Evolutionary conservation across 1,140 invertebrate genomes (phyloP).

Genomic region (Centruroides vittatus): DNA sequence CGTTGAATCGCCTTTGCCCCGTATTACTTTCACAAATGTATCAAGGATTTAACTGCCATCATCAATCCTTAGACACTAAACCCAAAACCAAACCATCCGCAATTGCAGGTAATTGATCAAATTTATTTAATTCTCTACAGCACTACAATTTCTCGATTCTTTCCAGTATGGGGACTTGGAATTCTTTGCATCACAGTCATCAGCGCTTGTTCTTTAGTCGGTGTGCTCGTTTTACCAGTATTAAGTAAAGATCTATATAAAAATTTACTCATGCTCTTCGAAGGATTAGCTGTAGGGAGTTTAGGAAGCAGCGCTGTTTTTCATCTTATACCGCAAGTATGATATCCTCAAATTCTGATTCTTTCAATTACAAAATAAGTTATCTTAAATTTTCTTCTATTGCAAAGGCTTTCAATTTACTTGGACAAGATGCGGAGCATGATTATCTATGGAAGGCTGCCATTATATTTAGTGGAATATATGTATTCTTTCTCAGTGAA

Average conservation of each 20-base stretch:
- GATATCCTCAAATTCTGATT: background rate
- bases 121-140: background rate
- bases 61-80: too few species aligned
- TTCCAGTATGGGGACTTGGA: conserved; percentile 44
- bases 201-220: conserved; percentile 43
- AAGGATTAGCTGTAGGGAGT: conserved; percentile 50
- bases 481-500: conserved; percentile 38
- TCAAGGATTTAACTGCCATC: too few species aligned
- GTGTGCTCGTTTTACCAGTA: conserved; percentile 43
- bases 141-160: background rate
- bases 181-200: conserved; percentile 45
- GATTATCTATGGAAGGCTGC: conserved; percentile 34
- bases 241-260: conserved; percentile 41
- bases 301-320: conserved; percentile 45
- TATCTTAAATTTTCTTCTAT: background rate
- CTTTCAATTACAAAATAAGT: too few species aligned
- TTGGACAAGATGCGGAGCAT: conserved; percentile 21
- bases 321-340: conserved; percentile 46
- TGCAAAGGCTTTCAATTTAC: conserved; percentile 30
- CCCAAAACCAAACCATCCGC: too few species aligned
- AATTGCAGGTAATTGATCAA: too few species aligned
- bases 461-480: conserved; percentile 33
- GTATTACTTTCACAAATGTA: too few species aligned
- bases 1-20: too few species aligned
- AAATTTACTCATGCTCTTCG: conserved; percentile 40